Base-by-base conservation (phyloP, 2,797 vertebrate species). In the Sciurus vulgaris region DNA sequence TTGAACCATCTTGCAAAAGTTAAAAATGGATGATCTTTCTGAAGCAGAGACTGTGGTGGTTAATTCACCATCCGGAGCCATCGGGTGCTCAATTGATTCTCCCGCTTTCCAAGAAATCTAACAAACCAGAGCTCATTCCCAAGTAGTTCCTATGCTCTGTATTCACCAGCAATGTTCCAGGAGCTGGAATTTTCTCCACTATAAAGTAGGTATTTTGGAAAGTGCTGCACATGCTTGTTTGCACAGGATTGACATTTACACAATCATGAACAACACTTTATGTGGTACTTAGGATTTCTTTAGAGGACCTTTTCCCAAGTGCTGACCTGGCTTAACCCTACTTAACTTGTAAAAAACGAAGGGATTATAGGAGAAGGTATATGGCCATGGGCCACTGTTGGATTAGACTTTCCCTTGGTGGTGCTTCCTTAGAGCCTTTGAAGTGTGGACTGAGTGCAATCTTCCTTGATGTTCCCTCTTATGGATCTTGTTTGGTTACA, bases 271-370 rank as follows among this genome's bases (percentile, higher is more conserved):
- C 96, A 96, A 81, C 70, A 82, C 69, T 94, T 96, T 93, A 86
- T 87, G 59, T 69, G 87, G 76, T 92, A 65, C 89, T 96, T 86
- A 51, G 77, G 87, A 89, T 95, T 96, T 92, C 94, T 90, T 88
- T 92, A 83, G 77, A 86, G 41, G 87, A 89, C 87, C 47, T 96
- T 95, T 73, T 89, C 88, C 89, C 84, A 76, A 94, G 73, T 26
- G 78, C 87, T 97, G 96, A 96, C 95, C 94, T 91, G 87, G 94
- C 86, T 97, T 97, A 97, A 97, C 96, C 93, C 93, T 96, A 88
- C 77, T 98, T 97, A 97, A 94, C 82, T 96, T 88, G 77, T 90
- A 61, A 93, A 97, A 96, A 93, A 67, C 44, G 69, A 83, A 96
- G 56, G 84, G 96, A 95, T 97, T 95, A 95, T 14, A 89, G 77